A percentile compares a stretch with the other conserved stretches of the same genome.
phyloP scores from a whole-genome alignment of 1,140 invertebrate species.

The Eriocheir sinensis region DNA sequence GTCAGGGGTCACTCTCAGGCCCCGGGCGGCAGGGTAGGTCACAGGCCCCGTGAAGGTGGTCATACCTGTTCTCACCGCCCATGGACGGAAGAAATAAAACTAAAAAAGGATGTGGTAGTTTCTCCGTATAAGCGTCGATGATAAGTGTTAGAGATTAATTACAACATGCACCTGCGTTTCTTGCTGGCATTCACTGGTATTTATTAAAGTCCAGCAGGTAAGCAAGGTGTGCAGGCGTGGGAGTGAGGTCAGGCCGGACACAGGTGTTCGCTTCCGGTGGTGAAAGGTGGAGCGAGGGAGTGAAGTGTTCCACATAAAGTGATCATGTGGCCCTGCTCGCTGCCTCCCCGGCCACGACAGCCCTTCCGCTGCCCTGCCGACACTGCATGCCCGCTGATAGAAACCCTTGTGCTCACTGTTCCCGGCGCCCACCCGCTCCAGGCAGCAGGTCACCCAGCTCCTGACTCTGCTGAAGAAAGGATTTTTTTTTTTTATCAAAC shows the following conservation, averaged over 20 bases:
- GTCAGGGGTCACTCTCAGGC: constrained; percentile 67
- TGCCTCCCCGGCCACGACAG: neutral
- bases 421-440: neutral
- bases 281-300: neutral
- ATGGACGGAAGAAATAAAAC: constrained; percentile 42
- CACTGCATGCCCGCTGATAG: too few relatives aligned
- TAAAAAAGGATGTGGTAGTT: neutral
- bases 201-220: neutral
- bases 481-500: too few relatives aligned
- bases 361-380: neutral
- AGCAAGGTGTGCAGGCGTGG: neutral
- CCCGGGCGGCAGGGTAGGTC: constrained; percentile 43
- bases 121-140: neutral
- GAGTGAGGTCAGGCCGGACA: neutral
- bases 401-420: too few relatives aligned
- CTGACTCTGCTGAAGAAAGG: too few relatives aligned
- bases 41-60: constrained; percentile 32
- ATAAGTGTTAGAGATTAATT: neutral
- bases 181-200: neutral
- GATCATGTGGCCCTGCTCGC: neutral
- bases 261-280: neutral
- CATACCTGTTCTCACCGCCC: constrained; percentile 52
- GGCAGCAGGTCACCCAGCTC: neutral
- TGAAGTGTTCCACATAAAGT: constrained; percentile 11
- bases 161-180: neutral